Base-by-base conservation (phyloP, 2,888 invertebrate species). In the Drosophila anomelani region DNA sequence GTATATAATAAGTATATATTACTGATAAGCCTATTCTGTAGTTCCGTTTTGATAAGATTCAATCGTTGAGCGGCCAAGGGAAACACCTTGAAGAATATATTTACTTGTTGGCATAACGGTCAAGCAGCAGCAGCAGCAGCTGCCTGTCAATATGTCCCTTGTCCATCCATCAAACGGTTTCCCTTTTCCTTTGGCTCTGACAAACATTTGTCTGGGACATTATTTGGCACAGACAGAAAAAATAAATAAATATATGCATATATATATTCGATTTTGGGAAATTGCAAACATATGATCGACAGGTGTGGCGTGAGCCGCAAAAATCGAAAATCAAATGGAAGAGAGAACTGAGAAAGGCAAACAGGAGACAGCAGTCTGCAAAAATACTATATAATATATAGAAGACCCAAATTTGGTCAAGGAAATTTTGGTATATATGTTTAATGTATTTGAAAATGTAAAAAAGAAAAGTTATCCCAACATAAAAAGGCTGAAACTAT, bases 141-240 rank as follows among this genome's bases (percentile, higher is more conserved):
- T 73, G 68, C 49, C 68, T 17, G 69, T 64, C 70, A 69, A 57
- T 13, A 46, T 43, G 43, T 62, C 17, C 15, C 59, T n/a, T n/a
- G 58, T n/a, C 61, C 70, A 67, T 67, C 67, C 70, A 67, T 67
- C 67, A 66, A 51, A 51, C 47, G 36, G 46, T 38, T 47, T 72
- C 60, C 47, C 67, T 43, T 67, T 60, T 38, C 23, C 47, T 57
- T 51, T 38, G 68, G 60, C 36, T 41, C 29, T 72, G 73, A 23
- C 68, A 69, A 69, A 69, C 73, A 69, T 38, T 58, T 57, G 47
- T 49, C 44, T 71, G 57, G 26, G 41, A 64, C 38, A 47, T 23
- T 64, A 66, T 64, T 66, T 47, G 67, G 41, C 38, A 63, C 32
- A 41, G 12, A 15, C 29, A 39, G 23, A 8, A 68, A 36, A 26